Percentiles rank a stretch among this genome's conserved stretches.
Conservation (phyloP, 2,888 invertebrate genomes). For the Luperina nickerlii region DNA sequence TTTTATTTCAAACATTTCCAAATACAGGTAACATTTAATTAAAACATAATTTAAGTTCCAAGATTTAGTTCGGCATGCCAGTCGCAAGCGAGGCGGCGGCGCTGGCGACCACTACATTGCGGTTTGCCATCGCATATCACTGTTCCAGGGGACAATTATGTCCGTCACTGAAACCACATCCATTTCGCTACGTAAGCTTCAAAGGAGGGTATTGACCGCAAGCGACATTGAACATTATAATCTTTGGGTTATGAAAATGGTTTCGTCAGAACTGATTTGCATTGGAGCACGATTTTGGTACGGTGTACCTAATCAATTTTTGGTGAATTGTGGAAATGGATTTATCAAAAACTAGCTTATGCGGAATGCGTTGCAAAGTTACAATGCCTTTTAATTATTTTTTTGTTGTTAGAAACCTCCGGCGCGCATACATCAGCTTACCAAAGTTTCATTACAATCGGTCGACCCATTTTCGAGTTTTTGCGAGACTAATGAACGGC, state of each 20-base stretch:
- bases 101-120: slow-evolving; percentile 69
- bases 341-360: no score
- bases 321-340: not conserved
- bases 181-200: slow-evolving; percentile 65
- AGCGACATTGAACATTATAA: slow-evolving; percentile 56
- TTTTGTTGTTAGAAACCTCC: no score
- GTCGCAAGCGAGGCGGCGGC: slow-evolving; percentile 45
- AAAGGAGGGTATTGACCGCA: slow-evolving; percentile 57
- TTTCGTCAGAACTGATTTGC: slow-evolving; percentile 31
- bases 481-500: no score
- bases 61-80: slow-evolving; percentile 43
- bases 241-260: slow-evolving; percentile 42
- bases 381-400: no score
- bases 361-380: no score
- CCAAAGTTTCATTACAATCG: no score
- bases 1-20: not conserved
- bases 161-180: slow-evolving; percentile 72
- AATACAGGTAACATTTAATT: slow-evolving; percentile 31
- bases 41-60: slow-evolving; percentile 49
- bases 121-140: slow-evolving; percentile 71
- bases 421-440: no score
- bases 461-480: no score
- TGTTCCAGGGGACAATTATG: slow-evolving; percentile 72
- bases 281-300: not conserved
- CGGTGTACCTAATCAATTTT: slow-evolving; percentile 2